Conservation (phyloP, 2,797 vertebrate species). For the Crax fasciolata region DNA sequence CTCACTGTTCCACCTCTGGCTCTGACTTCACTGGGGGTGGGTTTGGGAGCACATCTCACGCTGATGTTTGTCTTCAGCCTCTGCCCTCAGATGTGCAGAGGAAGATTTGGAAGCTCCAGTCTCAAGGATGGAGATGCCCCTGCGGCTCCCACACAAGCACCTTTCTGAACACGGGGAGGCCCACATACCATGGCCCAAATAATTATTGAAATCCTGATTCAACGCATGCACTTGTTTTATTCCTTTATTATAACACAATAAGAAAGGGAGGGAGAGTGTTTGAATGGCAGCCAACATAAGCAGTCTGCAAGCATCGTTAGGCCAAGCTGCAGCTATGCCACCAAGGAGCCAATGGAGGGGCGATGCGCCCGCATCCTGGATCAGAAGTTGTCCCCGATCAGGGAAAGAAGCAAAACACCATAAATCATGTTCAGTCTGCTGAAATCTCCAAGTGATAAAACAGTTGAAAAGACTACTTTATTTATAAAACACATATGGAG, state of each 20-base stretch:
- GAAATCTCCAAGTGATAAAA: constrained; percentile 49
- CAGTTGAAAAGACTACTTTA: constrained; percentile 47
- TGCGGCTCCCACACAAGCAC: neutral
- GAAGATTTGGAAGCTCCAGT: neutral
- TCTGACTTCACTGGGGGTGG: neutral
- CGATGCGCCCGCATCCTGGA: neutral
- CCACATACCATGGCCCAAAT: neutral
- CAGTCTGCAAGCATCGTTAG: constrained; percentile 66
- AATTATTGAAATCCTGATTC: constrained; percentile 25
- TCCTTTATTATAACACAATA: neutral
- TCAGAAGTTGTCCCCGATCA: rapidly evolving
- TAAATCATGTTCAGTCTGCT: constrained; percentile 29
- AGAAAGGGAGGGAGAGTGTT: constrained; percentile 42
- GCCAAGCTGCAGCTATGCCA: constrained; percentile 30
- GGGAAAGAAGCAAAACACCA: neutral
- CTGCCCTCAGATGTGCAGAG: rapidly evolving
- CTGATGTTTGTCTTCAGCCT: neutral
- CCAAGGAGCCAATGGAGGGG: constrained; percentile 59
- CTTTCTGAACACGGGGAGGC: neutral
- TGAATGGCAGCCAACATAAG: constrained; percentile 53
- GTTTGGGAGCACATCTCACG: neutral
- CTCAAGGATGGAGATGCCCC: rapidly evolving
- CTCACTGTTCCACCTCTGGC: neutral
- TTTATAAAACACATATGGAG: constrained; percentile 65
- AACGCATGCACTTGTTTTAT: neutral